Base-by-base conservation (phyloP, 1,140 invertebrate species). In the Brachionus koreanus region DNA sequence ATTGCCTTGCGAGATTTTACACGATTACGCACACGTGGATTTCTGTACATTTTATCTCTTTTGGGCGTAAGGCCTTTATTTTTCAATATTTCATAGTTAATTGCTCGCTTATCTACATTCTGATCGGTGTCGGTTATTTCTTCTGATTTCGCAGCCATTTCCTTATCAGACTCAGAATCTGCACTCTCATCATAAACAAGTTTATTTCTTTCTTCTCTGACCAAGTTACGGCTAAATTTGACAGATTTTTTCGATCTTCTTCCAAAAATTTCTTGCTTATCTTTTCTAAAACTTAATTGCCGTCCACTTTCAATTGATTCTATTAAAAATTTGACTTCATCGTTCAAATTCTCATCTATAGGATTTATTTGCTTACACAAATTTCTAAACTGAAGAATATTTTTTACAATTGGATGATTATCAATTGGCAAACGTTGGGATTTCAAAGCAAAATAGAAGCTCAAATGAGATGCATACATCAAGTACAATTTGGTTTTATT, bases 11-110 rank as follows among this genome's bases (percentile, higher is more conserved):
- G 91, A 87, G 92, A 97, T 86, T 97, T 97, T 83, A 93, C 92
- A 84, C 93, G 93, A 87, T 97, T 93, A 87, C 96, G 96, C 0
- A 98, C 95, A 85, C 96, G 90, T 0, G 96, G 95, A 91, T 98
- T 98, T 84, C 94, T 91, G 84, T 92, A 91, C 86, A 96, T 94
- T 86, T 96, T 97, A 86, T 94, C 96, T 82, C 94, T 91, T 84
- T 92, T 90, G 10, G 95, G 94, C 46, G 93, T 96, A 1, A 98
- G 89, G 46, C 95, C 95, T 89, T 95, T 97, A 86, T 98, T 98
- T 88, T 97, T 97, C 7, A 93, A 92, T 85, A 97, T 97, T 91
- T 96, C 85, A 87, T 95, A 95, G 16, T 93, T 96, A 84, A 97
- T 96, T 72, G 91, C 91, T 85, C 95, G 90, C 86, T 94, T 95